A percentile compares a stretch with the other conserved stretches of the same genome.
phyloP scores from a whole-genome alignment of 2,888 invertebrate species.

The Ophioninae sp. region DNA sequence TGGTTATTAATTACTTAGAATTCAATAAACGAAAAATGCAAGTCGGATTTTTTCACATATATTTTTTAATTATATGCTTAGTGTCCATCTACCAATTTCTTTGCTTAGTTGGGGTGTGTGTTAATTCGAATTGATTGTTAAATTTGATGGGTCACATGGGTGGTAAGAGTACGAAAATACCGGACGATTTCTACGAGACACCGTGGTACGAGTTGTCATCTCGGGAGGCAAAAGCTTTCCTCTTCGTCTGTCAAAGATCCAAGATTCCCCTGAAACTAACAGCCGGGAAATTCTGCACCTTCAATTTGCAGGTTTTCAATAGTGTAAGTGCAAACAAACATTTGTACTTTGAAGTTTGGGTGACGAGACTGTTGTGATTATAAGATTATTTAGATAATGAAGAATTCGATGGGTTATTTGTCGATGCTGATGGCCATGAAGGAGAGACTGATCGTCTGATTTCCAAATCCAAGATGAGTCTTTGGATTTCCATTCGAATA shows the following conservation, averaged over 20 bases:
- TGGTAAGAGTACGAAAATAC: slow-evolving; percentile 52
- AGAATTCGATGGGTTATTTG: slow-evolving; percentile 69
- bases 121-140: slow-evolving; percentile 4
- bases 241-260: slow-evolving; percentile 55
- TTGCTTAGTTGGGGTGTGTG: neutral
- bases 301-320: slow-evolving; percentile 53
- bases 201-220: slow-evolving; percentile 58
- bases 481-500: neutral
- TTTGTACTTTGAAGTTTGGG: neutral
- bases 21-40: too few relatives aligned
- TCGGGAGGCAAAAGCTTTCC: slow-evolving; percentile 49
- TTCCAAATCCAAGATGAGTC: neutral
- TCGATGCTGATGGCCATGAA: slow-evolving; percentile 67
- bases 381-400: slow-evolving; percentile 54
- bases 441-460: slow-evolving; percentile 36
- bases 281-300: slow-evolving; percentile 60
- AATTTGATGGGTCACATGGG: neutral
- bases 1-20: too few relatives aligned
- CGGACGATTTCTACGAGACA: slow-evolving; percentile 54
- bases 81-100: neutral
- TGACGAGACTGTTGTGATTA: too few relatives aligned
- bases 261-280: slow-evolving; percentile 53
- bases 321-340: slow-evolving; percentile 40
- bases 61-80: too few relatives aligned
- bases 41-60: too few relatives aligned